Conservation (phyloP, 2,113 vertebrate genomes). For the Anas platyrhynchos region DNA sequence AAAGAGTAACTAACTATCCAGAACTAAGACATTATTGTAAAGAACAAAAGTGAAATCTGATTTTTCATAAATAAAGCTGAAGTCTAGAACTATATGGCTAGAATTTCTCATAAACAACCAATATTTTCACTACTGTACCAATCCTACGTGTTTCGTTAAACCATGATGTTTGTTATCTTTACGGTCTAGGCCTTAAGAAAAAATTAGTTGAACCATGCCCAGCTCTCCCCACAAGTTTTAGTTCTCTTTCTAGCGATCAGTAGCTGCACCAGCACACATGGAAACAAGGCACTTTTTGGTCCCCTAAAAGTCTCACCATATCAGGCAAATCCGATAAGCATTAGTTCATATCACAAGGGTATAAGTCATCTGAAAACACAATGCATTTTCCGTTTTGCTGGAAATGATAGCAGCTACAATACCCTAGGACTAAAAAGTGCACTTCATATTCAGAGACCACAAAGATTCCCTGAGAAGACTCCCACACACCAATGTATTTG, state of each 20-base stretch:
- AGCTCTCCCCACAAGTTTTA: background rate
- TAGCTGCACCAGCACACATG: background rate
- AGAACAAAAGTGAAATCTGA: background rate
- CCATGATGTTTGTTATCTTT: too few relatives aligned
- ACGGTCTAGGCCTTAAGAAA: background rate
- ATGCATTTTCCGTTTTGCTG: background rate
- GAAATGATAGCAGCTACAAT: background rate
- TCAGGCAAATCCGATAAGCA: background rate
- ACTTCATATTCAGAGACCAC: background rate
- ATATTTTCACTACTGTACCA: background rate
- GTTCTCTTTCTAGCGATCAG: background rate
- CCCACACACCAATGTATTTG: fast-evolving
- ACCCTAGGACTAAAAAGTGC: fast-evolving
- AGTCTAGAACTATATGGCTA: background rate
- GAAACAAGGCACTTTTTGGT: background rate
- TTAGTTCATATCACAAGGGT: background rate
- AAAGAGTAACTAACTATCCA: background rate
- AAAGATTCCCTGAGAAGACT: background rate
- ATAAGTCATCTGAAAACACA: background rate
- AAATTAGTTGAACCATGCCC: background rate
- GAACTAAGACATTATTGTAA: background rate
- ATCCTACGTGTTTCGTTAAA: background rate
- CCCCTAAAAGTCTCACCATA: background rate
- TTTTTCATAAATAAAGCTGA: background rate
- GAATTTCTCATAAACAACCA: background rate